These are phyloP conservation scores for Lampris incognitus DNA, from an alignment of 2,113 vertebrate genomes.

Conservation along the genomic window DNA sequence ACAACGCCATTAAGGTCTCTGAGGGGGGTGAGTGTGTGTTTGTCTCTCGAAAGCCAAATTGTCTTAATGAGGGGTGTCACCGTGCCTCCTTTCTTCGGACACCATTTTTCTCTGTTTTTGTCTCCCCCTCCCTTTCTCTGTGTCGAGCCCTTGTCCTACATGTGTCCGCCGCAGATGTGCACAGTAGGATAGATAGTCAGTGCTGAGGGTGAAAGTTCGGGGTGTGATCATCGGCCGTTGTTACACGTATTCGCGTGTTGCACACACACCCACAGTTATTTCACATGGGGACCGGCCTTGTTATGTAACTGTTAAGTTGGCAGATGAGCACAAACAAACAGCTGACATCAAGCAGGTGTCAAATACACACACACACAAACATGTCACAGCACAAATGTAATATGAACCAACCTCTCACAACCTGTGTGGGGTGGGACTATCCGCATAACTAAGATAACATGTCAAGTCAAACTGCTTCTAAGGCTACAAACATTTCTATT, in stretches of 20 bases:
- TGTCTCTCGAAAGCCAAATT: too few relatives aligned
- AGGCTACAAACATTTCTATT: too few relatives aligned
- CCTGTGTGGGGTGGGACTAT: too few relatives aligned
- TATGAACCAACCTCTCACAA: background rate
- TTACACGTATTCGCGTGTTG: constrained; percentile 27
- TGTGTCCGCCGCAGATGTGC: too few relatives aligned
- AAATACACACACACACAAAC: constrained; percentile 41
- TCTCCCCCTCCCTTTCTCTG: too few relatives aligned
- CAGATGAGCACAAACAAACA: constrained; percentile 62
- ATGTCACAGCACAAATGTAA: constrained; percentile 1
- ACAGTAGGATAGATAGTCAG: background rate
- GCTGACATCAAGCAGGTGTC: constrained; percentile 43
- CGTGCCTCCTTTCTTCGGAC: too few relatives aligned
- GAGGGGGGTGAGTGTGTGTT: background rate
- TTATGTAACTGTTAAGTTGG: constrained; percentile 70
- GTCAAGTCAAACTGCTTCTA: too few relatives aligned
- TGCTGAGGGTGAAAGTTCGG: constrained; percentile 1
- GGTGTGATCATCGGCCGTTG: constrained; percentile 48
- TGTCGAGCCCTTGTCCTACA: too few relatives aligned
- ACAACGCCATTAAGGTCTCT: constrained; percentile 11
- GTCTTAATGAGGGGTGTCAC: too few relatives aligned
- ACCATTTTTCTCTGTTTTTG: too few relatives aligned
- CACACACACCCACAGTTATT: constrained; percentile 63
- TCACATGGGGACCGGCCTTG: constrained; percentile 33
- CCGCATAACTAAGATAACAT: too few relatives aligned